phyloP scores from a whole-genome alignment of 2,113 vertebrate species.

The Dasyprocta punctata region DNA sequence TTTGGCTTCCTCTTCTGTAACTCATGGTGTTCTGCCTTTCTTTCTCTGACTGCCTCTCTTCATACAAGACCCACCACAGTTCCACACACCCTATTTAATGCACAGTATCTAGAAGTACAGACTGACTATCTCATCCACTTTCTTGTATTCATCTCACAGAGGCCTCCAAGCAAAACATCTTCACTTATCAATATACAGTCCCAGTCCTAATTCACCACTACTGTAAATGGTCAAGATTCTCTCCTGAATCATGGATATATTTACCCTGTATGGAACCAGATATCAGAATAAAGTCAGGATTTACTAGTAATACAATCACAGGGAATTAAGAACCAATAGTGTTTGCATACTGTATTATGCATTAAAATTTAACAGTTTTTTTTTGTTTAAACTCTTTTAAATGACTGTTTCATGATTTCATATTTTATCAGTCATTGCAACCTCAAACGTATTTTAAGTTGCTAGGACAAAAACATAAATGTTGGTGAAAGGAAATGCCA shows the following conservation, averaged over 20 bases:
- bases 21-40: neutral
- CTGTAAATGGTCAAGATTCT: neutral
- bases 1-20: neutral
- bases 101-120: neutral
- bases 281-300: neutral
- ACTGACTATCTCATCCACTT: neutral
- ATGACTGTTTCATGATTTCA: neutral
- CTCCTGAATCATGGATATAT: neutral
- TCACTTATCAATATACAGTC: neutral
- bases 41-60: neutral
- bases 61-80: neutral
- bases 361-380: neutral
- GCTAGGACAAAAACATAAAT: neutral
- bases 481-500: neutral
- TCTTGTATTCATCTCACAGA: neutral
- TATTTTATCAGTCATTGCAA: neutral
- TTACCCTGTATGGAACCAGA: neutral
- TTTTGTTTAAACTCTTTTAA: slow-evolving; percentile 4
- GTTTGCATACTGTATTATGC: neutral
- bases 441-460: slow-evolving; percentile 10
- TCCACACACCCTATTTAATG: neutral
- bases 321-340: neutral
- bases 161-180: neutral
- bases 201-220: neutral
- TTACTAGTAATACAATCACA: neutral